Evolutionary conservation across 1,140 invertebrate species (phyloP).

Genomic region (Drosophila sulfurigaster): DNA sequence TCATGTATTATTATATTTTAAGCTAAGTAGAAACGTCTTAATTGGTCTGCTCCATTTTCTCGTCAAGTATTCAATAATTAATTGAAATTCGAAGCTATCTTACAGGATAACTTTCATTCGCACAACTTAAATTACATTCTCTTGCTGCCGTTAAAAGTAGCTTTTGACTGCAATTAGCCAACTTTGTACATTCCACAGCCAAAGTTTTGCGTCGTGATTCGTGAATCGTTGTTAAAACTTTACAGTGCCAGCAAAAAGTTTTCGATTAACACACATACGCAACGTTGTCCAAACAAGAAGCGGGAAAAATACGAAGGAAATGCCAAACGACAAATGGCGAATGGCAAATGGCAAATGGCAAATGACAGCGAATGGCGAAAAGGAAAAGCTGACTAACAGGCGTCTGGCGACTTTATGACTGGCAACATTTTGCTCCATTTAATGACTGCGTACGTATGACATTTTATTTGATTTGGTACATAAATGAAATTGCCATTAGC

Average conservation of each 20-base stretch:
- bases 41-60: too few relatives aligned
- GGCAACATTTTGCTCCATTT: constrained; percentile 32
- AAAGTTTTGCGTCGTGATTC: constrained; percentile 15
- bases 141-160: background rate
- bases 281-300: background rate
- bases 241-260: background rate
- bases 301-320: background rate
- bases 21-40: too few relatives aligned
- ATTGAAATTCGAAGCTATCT: too few relatives aligned
- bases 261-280: constrained; percentile 40
- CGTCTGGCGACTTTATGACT: constrained; percentile 26
- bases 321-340: constrained; percentile 5
- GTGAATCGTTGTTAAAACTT: constrained; percentile 18
- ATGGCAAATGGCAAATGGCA: background rate
- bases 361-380: background rate
- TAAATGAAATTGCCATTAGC: constrained; percentile 33
- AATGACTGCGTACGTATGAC: constrained; percentile 28
- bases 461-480: constrained; percentile 35
- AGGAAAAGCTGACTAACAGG: background rate
- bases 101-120: constrained; percentile 1
- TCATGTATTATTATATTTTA: too few relatives aligned
- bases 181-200: constrained; percentile 16
- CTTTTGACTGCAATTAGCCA: constrained; percentile 33
- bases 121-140: background rate
- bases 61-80: too few relatives aligned